Evolutionary conservation across 2,797 vertebrate species (phyloP).

Genomic region (Rhinogobio ventralis): DNA sequence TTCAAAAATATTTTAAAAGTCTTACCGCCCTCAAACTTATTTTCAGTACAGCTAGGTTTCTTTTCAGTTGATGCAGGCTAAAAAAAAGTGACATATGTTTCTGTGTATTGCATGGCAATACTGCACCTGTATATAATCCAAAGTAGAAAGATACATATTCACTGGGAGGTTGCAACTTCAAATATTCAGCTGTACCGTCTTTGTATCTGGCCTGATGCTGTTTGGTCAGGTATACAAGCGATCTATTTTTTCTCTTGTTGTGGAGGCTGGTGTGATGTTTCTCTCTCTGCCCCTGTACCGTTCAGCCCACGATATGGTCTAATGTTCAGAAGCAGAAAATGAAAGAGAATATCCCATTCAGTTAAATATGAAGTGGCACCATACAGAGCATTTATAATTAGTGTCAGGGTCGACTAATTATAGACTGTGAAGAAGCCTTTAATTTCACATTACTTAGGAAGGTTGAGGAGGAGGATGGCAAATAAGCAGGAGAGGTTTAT

Average conservation of each 20-base stretch:
- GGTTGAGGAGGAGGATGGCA: slow-evolving; percentile 38
- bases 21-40: not conserved
- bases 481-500: slow-evolving; percentile 35
- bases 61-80: not conserved
- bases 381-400: slow-evolving; percentile 72
- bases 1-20: not conserved
- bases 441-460: slow-evolving; percentile 68
- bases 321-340: slow-evolving; percentile 52
- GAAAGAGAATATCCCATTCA: slow-evolving; percentile 65
- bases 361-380: slow-evolving; percentile 67
- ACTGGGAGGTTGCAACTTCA: not conserved
- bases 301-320: slow-evolving; percentile 27
- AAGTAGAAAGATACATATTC: not conserved
- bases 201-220: not conserved
- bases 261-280: slow-evolving; percentile 5
- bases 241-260: slow-evolving; percentile 15
- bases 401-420: slow-evolving; percentile 73
- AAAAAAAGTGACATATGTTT: no score
- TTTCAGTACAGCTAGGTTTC: not conserved
- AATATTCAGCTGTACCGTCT: not conserved
- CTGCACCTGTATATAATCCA: not conserved
- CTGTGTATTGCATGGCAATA: not conserved
- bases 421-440: slow-evolving; percentile 70
- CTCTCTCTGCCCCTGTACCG: slow-evolving; percentile 1
- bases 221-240: not conserved